Base-by-base conservation (phyloP, 2,113 vertebrate species). In the Corythaixoides concolor region DNA sequence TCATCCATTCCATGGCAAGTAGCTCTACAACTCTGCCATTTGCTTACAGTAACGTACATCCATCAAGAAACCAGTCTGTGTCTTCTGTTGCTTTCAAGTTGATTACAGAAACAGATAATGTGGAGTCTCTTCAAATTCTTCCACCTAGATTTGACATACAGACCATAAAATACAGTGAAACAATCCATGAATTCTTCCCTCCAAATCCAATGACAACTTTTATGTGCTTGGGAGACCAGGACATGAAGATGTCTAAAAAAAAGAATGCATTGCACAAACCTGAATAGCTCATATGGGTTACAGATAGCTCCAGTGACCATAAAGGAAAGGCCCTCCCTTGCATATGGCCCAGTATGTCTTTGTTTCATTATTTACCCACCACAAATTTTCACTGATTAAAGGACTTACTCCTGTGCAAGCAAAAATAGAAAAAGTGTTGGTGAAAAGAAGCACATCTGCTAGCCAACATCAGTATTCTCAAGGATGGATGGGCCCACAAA, bases 221-320 rank as follows among this genome's bases (percentile, higher is more conserved):
- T 60, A 58, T 52, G 50, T 82, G 20, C 12, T 77, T 76, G 12
- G 39, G 53, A 82, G 43, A 68, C 8, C 35, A 68, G 30, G 37
- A 69, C 22, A 28, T 26, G 18, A 76, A 83, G 23, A 43, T 23
- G 9, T 37, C 53, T 58, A 17, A 8, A 77, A 82, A 74, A 20
- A 53, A 41, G 41, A 55, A 53, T 15, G 23, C 26, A 69, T 18
- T 3, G 0, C 45, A 52, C 27, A 85, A 75, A 80, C 13, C 15
- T 0, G 0, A 66, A 15, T 73, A 49, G 59, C 21, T 56, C 4
- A 1, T 7, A 24, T 13, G 5, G 22, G 35, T 77, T 55, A 52
- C 8, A 50, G 55, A 2, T 32, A 43, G 27, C 13, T 45, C 27
- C 15, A 41, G 37, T 15, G 13, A 37, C n/a, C 49, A 13, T 23